Percentiles rank a stretch among this genome's conserved stretches.
Conservation (phyloP, 2,113 vertebrate species). For the Pseudorasbora parva region DNA sequence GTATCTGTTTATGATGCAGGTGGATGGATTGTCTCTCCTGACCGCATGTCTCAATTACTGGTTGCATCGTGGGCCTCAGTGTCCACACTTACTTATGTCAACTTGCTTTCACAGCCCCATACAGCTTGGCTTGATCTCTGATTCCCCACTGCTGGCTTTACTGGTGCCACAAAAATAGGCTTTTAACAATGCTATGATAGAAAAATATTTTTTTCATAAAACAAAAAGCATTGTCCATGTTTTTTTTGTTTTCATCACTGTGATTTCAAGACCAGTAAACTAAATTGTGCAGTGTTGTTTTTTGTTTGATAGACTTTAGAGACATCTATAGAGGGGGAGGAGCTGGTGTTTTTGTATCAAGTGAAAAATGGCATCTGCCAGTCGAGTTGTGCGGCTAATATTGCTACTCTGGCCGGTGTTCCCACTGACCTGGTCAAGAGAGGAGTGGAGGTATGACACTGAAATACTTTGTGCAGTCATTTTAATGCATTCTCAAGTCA, state of each 20-base stretch:
- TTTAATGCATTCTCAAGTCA: background rate
- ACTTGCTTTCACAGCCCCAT: slow-evolving; percentile 95
- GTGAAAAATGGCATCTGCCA: slow-evolving; percentile 87
- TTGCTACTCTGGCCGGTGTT: slow-evolving; percentile 88
- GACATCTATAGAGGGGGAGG: slow-evolving; percentile 88
- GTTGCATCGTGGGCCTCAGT: slow-evolving; percentile 77
- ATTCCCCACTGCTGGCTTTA: slow-evolving; percentile 81
- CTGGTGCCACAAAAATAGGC: slow-evolving; percentile 71
- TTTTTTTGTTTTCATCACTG: background rate
- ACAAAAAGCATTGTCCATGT: too few relatives aligned
- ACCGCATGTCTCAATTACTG: slow-evolving; percentile 88
- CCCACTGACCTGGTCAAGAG: slow-evolving; percentile 83
- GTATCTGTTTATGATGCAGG: slow-evolving; percentile 65
- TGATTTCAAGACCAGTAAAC: background rate
- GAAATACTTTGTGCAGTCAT: background rate
- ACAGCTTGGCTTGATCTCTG: slow-evolving; percentile 87
- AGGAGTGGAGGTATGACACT: slow-evolving; percentile 82
- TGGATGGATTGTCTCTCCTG: slow-evolving; percentile 90
- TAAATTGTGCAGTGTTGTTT: background rate
- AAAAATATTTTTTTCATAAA: too few relatives aligned
- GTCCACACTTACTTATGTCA: slow-evolving; percentile 88
- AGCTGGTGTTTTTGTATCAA: slow-evolving; percentile 93
- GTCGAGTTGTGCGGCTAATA: slow-evolving; percentile 90
- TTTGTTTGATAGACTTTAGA: slow-evolving; percentile 83
- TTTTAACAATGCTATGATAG: background rate